These are phyloP conservation scores for Onychomys arenicola DNA, from an alignment of 2,797 vertebrate genomes.

Conservation along the genomic window DNA sequence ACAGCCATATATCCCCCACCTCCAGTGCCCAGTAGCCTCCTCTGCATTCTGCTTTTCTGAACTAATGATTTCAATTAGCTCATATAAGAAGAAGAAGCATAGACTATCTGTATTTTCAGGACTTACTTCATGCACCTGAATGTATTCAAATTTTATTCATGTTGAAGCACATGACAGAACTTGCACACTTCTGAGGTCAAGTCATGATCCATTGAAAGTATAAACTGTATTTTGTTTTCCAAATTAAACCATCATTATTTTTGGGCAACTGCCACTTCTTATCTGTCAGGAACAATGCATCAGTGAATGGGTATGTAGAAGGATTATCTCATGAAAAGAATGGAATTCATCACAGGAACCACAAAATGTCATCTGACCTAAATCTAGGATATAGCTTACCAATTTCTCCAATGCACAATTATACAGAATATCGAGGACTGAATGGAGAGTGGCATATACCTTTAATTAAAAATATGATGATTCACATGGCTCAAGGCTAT, in stretches of 20 bases:
- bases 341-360: neutral
- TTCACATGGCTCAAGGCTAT: neutral
- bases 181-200: neutral
- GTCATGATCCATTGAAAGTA: neutral
- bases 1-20: neutral
- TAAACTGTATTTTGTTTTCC: neutral
- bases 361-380: conserved; percentile 3
- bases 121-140: neutral
- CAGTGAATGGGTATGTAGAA: neutral
- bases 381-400: neutral
- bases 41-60: neutral
- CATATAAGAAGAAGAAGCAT: neutral
- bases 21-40: neutral
- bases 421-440: neutral
- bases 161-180: neutral
- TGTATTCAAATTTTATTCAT: neutral
- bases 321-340: neutral
- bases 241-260: neutral
- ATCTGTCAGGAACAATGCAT: neutral
- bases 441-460: neutral
- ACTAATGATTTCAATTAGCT: neutral
- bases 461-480: neutral
- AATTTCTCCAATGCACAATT: neutral
- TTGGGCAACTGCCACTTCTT: neutral
- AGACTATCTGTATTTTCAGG: neutral